Base-by-base conservation (phyloP, 1,140 invertebrate species). In the Stenopsyche tienmushanensis region DNA sequence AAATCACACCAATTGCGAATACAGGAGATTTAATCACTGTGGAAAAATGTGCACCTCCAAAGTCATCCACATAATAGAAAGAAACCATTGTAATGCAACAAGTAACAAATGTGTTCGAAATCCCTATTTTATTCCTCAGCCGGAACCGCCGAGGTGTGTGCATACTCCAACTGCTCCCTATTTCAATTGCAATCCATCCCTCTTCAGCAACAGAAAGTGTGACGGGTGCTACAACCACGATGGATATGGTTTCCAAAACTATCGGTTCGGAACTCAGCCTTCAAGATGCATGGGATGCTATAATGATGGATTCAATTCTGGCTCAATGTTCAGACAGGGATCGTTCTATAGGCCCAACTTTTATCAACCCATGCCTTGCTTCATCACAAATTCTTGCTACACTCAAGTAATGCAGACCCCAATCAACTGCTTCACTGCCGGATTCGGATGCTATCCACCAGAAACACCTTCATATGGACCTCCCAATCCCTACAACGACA, bases 221-320 rank as follows among this genome's bases (percentile, higher is more conserved):
- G 64, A 26, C 8, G 70, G 70, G 1, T 71, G 70, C 62, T 71
- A 71, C 53, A 67, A 71, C 50, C 70, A 71, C 34, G 69, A 71
- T 23, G 70, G 66, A 0, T 65, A 65, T 42, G 69, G 69, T 1
- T 69, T 59, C 50, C 17, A 64, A 13, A 25, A 52, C 17, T 66
- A 69, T 62, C 26, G 58, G 41, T 26, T 64, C 44, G 62, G 62
- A 9, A 45, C 23, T 26, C 49, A 39, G 29, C 17, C 29, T 45
- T 64, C 67, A 8, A 21, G 52, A 20, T 72, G 71, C 17, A 17
- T 17, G 1, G 65, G 62, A 21, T 72, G 71, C 44, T 67, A 62
- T 59, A 62, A 69, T 60, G 70, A 70, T 58, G 71, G 65, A n/a
- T 67, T 53, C 41, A 15, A 70, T n/a, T 3, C 21, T 1, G 58